Percentiles rank a stretch among this genome's conserved stretches.
phyloP scores from a whole-genome alignment of 2,113 vertebrate species.

The Ophiodon elongatus region DNA sequence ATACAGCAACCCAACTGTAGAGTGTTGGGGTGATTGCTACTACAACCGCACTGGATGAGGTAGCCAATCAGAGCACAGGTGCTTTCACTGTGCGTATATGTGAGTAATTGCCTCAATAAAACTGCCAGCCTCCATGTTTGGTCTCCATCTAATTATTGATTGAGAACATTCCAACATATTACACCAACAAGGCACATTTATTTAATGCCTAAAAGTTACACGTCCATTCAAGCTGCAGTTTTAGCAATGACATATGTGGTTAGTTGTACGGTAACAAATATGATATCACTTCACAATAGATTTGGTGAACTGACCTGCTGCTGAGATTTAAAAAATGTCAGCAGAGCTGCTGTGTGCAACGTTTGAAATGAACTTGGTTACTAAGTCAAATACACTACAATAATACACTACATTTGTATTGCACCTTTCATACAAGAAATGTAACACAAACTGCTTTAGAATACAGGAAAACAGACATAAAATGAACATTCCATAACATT shows the following conservation, averaged over 20 bases:
- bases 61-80: constrained; percentile 19
- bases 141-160: constrained; percentile 47
- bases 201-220: not conserved
- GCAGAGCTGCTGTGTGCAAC: not conserved
- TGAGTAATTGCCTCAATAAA: constrained; percentile 45
- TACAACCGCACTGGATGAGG: not conserved
- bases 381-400: not conserved
- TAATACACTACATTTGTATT: too few relatives aligned
- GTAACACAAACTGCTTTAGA: too few relatives aligned
- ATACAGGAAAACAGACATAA: not conserved
- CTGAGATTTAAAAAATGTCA: not conserved
- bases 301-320: constrained; percentile 8
- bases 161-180: constrained; percentile 45
- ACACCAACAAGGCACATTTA: constrained; percentile 26
- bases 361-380: not conserved
- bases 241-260: not conserved
- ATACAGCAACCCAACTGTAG: not conserved
- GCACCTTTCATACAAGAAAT: too few relatives aligned
- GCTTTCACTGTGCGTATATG: constrained; percentile 21
- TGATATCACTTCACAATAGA: not conserved
- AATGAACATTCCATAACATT: not conserved
- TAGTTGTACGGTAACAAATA: not conserved
- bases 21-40: not conserved
- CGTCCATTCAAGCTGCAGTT: not conserved
- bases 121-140: constrained; percentile 30